Conservation (phyloP, 2,888 invertebrate genomes). For the Seladonia tumulorum region DNA sequence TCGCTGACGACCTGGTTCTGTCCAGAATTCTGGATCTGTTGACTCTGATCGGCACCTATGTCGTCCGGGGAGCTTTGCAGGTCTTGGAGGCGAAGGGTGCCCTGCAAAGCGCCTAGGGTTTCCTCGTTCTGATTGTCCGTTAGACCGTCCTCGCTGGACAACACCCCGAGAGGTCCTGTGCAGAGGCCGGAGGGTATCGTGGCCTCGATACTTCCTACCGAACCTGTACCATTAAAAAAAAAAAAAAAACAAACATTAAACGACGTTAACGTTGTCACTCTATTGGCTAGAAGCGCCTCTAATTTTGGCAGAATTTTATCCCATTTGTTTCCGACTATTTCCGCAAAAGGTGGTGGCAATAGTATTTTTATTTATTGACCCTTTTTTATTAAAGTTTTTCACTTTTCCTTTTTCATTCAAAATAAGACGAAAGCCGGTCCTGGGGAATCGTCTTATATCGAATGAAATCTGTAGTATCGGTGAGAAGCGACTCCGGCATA, state of each 20-base stretch:
- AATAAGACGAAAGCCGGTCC: too few relatives aligned
- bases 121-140: slow-evolving; percentile 79
- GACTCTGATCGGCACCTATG: slow-evolving; percentile 75
- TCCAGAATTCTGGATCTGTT: slow-evolving; percentile 77
- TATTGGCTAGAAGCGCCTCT: neutral
- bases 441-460: too few relatives aligned
- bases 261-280: neutral
- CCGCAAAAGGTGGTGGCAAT: too few relatives aligned
- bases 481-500: too few relatives aligned
- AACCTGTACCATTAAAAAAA: slow-evolving; percentile 69
- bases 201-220: slow-evolving; percentile 83
- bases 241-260: neutral
- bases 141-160: slow-evolving; percentile 78
- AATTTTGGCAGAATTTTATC: neutral
- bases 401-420: too few relatives aligned
- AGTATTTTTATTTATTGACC: too few relatives aligned
- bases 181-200: slow-evolving; percentile 82
- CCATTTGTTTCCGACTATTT: too few relatives aligned
- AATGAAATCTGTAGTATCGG: too few relatives aligned
- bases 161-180: slow-evolving; percentile 79
- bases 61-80: slow-evolving; percentile 80
- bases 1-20: slow-evolving; percentile 81
- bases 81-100: slow-evolving; percentile 80
- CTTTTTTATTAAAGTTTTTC: too few relatives aligned
- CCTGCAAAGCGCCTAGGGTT: slow-evolving; percentile 73